phyloP scores from a whole-genome alignment of 2,797 vertebrate species.

The Pseudochirops corinnae region DNA sequence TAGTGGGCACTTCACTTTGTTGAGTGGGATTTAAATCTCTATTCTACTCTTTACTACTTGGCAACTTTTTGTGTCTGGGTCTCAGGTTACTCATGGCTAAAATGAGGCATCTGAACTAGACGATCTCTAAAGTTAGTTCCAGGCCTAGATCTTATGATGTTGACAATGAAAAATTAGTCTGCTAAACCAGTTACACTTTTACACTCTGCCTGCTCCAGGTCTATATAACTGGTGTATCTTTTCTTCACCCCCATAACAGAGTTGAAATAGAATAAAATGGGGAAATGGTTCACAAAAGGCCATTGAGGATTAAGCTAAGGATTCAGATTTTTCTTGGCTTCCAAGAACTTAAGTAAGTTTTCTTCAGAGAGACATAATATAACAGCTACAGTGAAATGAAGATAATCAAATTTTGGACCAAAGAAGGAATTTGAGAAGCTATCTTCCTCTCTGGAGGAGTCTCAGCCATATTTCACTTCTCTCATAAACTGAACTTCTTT shows the following conservation, averaged over 20 bases:
- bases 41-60: background rate
- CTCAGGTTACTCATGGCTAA: background rate
- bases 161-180: background rate
- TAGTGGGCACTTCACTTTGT: background rate
- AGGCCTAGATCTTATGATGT: background rate
- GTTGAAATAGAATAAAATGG: background rate
- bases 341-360: background rate
- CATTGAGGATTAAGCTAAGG: background rate
- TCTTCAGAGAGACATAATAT: background rate
- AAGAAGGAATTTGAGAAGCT: background rate
- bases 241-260: background rate
- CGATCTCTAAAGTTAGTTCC: background rate
- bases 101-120: background rate
- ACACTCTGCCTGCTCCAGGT: background rate
- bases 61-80: background rate
- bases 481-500: background rate
- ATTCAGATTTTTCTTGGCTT: background rate
- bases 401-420: background rate
- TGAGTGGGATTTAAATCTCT: background rate
- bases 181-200: background rate
- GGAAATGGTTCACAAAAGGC: background rate
- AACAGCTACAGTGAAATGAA: background rate
- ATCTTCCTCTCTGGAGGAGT: background rate
- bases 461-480: background rate
- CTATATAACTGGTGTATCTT: background rate